phyloP scores from a whole-genome alignment of 1,140 invertebrate species.

The Calycopis cecrops region DNA sequence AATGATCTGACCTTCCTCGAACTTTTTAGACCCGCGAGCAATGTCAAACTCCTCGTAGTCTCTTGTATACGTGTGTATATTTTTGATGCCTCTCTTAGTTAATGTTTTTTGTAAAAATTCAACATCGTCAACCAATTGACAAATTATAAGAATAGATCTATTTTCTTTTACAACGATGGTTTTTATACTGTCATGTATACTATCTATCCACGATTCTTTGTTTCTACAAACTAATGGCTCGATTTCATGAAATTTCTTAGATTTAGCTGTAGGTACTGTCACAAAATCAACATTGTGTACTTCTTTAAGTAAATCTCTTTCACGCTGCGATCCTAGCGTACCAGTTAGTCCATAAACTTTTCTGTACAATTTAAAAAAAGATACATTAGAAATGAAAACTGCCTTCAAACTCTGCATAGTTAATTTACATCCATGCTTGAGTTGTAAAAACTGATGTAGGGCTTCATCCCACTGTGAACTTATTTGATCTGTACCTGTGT shows the following conservation, averaged over 20 bases:
- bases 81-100: neutral
- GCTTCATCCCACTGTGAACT: constrained; percentile 16
- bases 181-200: constrained; percentile 7
- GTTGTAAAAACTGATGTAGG: constrained; percentile 19
- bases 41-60: constrained; percentile 15
- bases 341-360: constrained; percentile 17
- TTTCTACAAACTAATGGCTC: constrained; percentile 11
- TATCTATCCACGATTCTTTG: constrained; percentile 10
- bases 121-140: constrained; percentile 14
- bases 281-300: constrained; percentile 16
- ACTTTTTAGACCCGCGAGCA: constrained; percentile 9
- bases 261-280: constrained; percentile 11
- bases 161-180: constrained; percentile 3
- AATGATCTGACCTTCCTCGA: constrained; percentile 11
- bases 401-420: constrained; percentile 18
- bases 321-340: constrained; percentile 12
- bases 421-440: constrained; percentile 20
- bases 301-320: constrained; percentile 18
- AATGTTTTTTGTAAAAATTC: constrained; percentile 11
- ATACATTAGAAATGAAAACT: constrained; percentile 18
- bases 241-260: constrained; percentile 11
- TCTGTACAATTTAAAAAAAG: constrained; percentile 18
- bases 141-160: constrained; percentile 13
- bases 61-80: constrained; percentile 17
- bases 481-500: constrained; percentile 16